Evolutionary conservation across 1,140 invertebrate genomes (phyloP).

Genomic region (Meteorus sp.): DNA sequence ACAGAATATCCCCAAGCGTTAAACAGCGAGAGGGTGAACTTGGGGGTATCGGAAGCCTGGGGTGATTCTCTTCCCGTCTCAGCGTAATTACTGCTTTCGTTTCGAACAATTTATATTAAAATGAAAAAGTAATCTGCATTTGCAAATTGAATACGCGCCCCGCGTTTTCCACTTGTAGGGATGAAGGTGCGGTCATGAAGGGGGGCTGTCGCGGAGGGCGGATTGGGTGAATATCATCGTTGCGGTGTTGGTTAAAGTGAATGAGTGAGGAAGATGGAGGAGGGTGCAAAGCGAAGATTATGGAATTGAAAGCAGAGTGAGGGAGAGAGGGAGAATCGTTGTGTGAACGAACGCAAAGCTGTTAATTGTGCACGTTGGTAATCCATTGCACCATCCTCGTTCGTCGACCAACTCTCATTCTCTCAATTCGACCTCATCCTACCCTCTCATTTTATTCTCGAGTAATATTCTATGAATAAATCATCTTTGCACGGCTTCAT

Average conservation of each 20-base stretch:
- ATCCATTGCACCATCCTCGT: conserved; percentile 36
- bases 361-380: conserved; percentile 51
- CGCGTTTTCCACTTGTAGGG: conserved; percentile 13
- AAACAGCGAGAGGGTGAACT: too few relatives aligned
- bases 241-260: conserved; percentile 30
- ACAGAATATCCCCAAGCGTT: too few relatives aligned
- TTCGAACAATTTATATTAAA: conserved; percentile 57
- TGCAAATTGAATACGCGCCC: conserved; percentile 51
- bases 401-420: too few relatives aligned
- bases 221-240: conserved; percentile 40
- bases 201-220: conserved; percentile 6
- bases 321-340: too few relatives aligned
- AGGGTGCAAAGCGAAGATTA: neutral
- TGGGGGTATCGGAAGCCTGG: too few relatives aligned
- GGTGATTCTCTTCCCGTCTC: conserved; percentile 29
- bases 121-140: conserved; percentile 55
- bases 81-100: conserved; percentile 53
- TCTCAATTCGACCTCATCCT: neutral
- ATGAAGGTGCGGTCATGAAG: neutral
- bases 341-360: too few relatives aligned
- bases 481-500: neutral
- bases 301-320: conserved; percentile 46
- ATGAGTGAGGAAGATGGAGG: conserved; percentile 26
- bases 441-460: neutral
- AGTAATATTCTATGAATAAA: conserved; percentile 6